Conservation (phyloP, 1,140 invertebrate genomes). For the Cataglyphis hispanica region DNA sequence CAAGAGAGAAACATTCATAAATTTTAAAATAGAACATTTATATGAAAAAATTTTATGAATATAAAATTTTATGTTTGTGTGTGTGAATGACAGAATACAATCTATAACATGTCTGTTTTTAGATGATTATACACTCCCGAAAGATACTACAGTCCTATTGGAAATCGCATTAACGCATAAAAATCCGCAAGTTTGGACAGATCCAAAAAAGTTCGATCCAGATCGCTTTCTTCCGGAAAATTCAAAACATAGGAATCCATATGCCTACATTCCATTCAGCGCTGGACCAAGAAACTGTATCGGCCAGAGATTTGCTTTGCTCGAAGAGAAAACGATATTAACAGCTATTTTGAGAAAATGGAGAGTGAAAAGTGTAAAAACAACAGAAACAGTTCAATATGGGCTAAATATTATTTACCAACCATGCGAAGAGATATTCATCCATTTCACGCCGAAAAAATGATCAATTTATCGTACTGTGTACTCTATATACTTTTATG, state of each 20-base stretch:
- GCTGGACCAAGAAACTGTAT: conserved; percentile 76
- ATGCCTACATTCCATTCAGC: conserved; percentile 87
- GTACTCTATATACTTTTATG: too few species aligned
- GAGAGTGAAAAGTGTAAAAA: conserved; percentile 84
- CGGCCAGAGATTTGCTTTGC: conserved; percentile 83
- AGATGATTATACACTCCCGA: conserved; percentile 79
- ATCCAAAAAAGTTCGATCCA: conserved; percentile 90
- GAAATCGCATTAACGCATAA: conserved; percentile 88
- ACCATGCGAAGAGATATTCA: conserved; percentile 69
- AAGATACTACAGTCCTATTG: conserved; percentile 83
- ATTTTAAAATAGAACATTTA: too few species aligned
- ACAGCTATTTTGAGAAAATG: conserved; percentile 87
- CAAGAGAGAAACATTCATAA: too few species aligned
- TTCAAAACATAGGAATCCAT: conserved; percentile 85
- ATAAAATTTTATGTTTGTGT: too few species aligned
- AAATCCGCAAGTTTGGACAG: conserved; percentile 86
- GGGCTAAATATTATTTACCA: conserved; percentile 74
- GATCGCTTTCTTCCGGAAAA: conserved; percentile 87
- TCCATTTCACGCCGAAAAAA: conserved; percentile 69
- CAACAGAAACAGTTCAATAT: conserved; percentile 76
- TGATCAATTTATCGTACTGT: background rate
- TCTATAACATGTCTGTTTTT: background rate
- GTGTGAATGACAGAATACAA: too few species aligned
- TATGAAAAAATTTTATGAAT: too few species aligned
- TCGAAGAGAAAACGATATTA: conserved; percentile 88